These are phyloP conservation scores for Papilio dardanus DNA, from an alignment of 1,140 invertebrate species.

Conservation along the genomic window DNA sequence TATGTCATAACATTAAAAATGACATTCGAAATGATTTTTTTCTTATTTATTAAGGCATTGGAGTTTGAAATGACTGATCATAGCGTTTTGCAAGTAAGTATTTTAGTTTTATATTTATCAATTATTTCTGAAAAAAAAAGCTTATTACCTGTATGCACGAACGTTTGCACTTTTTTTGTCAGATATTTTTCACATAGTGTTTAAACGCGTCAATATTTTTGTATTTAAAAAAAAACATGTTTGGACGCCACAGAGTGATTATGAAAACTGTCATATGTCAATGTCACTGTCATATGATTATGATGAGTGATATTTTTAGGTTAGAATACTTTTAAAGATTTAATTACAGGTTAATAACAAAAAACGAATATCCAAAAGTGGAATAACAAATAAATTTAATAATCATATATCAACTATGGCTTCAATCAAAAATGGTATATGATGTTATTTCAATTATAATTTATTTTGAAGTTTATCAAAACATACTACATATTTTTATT, in stretches of 20 bases:
- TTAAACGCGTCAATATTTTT: no score
- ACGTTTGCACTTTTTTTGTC: background rate
- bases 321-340: no score
- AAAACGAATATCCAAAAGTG: background rate
- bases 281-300: no score
- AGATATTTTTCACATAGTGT: no score
- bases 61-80: no score
- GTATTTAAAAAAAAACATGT: no score
- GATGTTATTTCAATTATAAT: background rate
- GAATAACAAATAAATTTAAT: background rate
- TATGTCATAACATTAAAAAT: slow-evolving; percentile 20
- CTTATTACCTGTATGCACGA: background rate
- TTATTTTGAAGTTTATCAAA: slow-evolving; percentile 17
- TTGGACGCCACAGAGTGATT: no score
- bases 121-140: background rate
- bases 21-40: slow-evolving; percentile 26
- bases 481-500: slow-evolving; percentile 39
- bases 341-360: background rate
- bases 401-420: slow-evolving; percentile 31
- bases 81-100: no score
- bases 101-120: background rate
- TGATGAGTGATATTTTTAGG: no score
- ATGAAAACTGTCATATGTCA: no score
- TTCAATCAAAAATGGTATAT: slow-evolving; percentile 34
- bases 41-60: no score